These are phyloP conservation scores for Chondrilla cf. caribensis DNA, from an alignment of 37 sponge, comb jelly and placozoan species.

Conservation along the genomic window DNA sequence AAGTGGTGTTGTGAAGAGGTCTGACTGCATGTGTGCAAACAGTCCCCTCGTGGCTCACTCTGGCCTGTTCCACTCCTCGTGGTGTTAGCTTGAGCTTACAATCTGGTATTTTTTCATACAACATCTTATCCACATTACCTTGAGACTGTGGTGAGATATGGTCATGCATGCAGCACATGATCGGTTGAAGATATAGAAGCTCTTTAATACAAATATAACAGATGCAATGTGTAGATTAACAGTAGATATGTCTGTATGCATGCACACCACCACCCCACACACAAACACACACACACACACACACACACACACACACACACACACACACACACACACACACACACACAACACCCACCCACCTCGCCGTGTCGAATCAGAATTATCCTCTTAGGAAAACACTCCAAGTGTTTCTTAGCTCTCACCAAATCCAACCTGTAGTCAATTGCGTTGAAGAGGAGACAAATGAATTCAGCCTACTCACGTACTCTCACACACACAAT, in stretches of 20 bases:
- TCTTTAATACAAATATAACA: too few species aligned
- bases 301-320: neutral
- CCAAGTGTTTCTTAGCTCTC: constrained; percentile 10
- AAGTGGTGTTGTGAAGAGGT: too few species aligned
- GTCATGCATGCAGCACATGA: too few species aligned
- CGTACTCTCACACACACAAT: neutral
- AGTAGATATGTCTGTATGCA: too few species aligned
- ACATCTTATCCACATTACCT: constrained; percentile 64
- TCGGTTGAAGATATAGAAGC: too few species aligned
- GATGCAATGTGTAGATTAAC: too few species aligned
- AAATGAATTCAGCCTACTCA: neutral
- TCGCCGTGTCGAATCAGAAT: constrained; percentile 72
- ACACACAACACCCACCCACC: constrained; percentile 24
- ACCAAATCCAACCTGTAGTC: constrained; percentile 26
- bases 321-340: neutral
- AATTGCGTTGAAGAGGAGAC: neutral
- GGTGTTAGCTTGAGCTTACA: constrained; percentile 54
- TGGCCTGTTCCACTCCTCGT: constrained; percentile 59
- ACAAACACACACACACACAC: too few species aligned
- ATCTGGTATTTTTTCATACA: constrained; percentile 63
- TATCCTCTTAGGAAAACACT: constrained; percentile 61
- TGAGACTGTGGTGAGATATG: constrained; percentile 45
- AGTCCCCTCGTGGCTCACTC: too few species aligned
- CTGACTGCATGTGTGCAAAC: too few species aligned
- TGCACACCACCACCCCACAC: too few species aligned